Evolutionary conservation across 2,113 vertebrate genomes (phyloP).

Genomic region (Solea senegalensis): DNA sequence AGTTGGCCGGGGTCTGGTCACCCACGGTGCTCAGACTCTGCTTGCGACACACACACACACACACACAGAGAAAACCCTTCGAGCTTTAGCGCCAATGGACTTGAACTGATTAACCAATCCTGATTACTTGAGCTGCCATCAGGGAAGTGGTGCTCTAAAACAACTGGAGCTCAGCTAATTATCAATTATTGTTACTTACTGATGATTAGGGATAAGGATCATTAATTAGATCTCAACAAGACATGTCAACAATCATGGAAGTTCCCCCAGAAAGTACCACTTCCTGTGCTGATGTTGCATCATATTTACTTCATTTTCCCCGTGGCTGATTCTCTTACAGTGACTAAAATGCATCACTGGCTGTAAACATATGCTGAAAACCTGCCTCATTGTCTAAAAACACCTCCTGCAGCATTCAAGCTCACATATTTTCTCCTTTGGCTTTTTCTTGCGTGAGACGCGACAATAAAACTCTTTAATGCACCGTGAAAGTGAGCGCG

Average conservation of each 20-base stretch:
- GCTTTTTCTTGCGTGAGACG: conserved; percentile 4
- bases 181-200: conserved; percentile 66
- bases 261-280: conserved; percentile 2
- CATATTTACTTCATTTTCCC: background rate
- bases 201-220: conserved; percentile 74
- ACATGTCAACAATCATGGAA: conserved; percentile 34
- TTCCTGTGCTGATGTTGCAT: background rate
- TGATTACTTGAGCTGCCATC: conserved; percentile 60
- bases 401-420: background rate
- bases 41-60: conserved; percentile 46
- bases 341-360: background rate
- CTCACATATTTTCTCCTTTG: background rate
- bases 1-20: conserved; percentile 53
- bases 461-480: conserved; percentile 47
- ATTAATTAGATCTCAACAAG: conserved; percentile 66
- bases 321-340: background rate
- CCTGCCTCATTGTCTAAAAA: background rate
- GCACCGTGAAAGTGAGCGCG: conserved; percentile 25
- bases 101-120: conserved; percentile 77
- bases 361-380: too few relatives aligned
- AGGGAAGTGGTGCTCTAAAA: conserved; percentile 49
- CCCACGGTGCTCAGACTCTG: conserved; percentile 44
- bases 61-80: conserved; percentile 35
- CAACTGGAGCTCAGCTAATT: conserved; percentile 62
- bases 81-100: conserved; percentile 66